Evolutionary conservation across 2,888 invertebrate genomes (phyloP).

Genomic region (Lasioglossum villosulum): DNA sequence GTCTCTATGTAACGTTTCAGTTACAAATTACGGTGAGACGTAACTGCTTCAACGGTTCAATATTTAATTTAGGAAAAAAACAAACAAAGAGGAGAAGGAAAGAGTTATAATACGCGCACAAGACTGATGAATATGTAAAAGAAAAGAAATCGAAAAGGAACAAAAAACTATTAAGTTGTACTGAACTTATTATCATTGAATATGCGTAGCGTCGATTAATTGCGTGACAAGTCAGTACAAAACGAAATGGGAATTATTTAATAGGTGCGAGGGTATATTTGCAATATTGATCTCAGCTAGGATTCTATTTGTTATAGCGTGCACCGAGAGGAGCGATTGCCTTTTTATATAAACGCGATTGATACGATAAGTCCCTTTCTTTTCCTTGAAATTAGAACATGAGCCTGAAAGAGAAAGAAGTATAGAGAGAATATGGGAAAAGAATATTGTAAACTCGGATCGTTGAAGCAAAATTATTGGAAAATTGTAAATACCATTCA

Average conservation of each 20-base stretch:
- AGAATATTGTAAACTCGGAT: conserved; percentile 26
- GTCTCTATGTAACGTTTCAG: conserved; percentile 48
- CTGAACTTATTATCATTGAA: conserved; percentile 32
- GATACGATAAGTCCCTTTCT: conserved; percentile 31
- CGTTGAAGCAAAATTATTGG: conserved; percentile 61
- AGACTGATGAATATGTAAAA: conserved; percentile 61
- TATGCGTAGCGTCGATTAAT: conserved; percentile 39
- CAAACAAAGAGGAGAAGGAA: conserved; percentile 5
- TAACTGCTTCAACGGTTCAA: conserved; percentile 65
- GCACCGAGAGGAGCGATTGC: conserved; percentile 47
- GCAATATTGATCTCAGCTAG: conserved; percentile 58
- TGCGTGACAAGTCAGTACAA: conserved; percentile 47
- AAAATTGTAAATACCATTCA: conserved; percentile 65
- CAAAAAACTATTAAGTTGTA: conserved; percentile 34
- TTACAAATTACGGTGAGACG: conserved; percentile 55
- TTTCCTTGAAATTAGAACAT: conserved; percentile 25
- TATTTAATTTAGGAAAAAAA: conserved; percentile 1
- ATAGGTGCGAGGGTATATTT: conserved; percentile 45
- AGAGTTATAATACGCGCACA: conserved; percentile 56
- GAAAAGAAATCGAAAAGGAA: background rate
- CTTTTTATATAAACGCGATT: conserved; percentile 52
- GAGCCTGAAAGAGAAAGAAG: conserved; percentile 19
- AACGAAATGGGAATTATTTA: conserved; percentile 33
- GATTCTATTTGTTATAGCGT: conserved; percentile 61
- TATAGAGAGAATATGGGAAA: background rate